These are phyloP conservation scores for Gonocerus acuteangulatus DNA, from an alignment of 2,888 invertebrate genomes.

Conservation along the genomic window DNA sequence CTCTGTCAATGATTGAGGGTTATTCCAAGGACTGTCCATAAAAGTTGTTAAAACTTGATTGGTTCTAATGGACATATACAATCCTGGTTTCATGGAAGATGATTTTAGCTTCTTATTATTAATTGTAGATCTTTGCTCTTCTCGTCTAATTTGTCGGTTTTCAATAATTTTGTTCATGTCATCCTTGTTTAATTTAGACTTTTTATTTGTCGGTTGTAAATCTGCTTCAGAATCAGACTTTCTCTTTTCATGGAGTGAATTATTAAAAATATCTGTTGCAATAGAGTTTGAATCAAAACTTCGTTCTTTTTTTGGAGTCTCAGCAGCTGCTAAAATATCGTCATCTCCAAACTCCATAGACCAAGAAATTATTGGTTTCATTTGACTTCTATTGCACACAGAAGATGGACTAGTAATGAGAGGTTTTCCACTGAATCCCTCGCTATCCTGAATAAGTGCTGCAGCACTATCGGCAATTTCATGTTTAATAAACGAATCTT, in stretches of 20 bases:
- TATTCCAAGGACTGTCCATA: neutral
- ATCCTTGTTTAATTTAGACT: neutral
- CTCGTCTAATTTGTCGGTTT: slow-evolving; percentile 13
- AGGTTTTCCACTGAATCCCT: slow-evolving; percentile 1
- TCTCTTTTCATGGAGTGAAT: neutral
- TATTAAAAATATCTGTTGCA: neutral
- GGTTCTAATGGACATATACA: slow-evolving; percentile 32
- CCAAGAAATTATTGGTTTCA: slow-evolving; percentile 11
- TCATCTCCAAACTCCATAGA: slow-evolving; percentile 11
- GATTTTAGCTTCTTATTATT: neutral
- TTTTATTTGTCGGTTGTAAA: neutral
- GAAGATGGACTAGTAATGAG: slow-evolving; percentile 32
- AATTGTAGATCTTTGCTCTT: slow-evolving; percentile 16
- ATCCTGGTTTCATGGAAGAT: neutral
- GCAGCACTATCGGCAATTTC: slow-evolving; percentile 43
- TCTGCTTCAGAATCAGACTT: neutral
- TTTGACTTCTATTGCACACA: neutral
- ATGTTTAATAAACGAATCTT: slow-evolving; percentile 34
- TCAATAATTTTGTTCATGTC: neutral
- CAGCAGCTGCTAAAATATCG: slow-evolving; percentile 1
- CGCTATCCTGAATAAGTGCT: slow-evolving; percentile 43
- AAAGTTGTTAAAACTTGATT: neutral
- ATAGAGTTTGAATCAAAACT: neutral
- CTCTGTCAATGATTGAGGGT: neutral
- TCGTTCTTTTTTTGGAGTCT: neutral